Conservation (phyloP, 2,888 invertebrate species). For the Harpalus rufipes region DNA sequence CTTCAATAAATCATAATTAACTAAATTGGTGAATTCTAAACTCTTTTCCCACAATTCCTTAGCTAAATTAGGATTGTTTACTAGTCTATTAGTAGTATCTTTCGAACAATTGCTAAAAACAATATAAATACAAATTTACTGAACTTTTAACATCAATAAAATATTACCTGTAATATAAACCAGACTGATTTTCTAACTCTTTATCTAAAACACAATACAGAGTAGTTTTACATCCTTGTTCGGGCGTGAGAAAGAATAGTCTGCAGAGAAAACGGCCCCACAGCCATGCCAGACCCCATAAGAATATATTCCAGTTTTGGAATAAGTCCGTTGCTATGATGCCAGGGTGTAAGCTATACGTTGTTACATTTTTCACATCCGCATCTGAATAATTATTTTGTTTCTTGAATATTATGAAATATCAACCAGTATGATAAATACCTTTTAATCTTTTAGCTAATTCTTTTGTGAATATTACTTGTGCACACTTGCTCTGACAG, state of each 20-base stretch:
- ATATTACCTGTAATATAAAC: conserved; percentile 48
- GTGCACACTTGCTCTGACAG: conserved; percentile 85
- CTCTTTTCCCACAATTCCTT: conserved; percentile 54
- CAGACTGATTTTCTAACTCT: conserved; percentile 36
- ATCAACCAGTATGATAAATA: not conserved
- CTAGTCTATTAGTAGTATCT: not conserved
- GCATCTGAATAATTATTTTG: conserved; percentile 30
- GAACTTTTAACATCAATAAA: not conserved
- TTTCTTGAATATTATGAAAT: not conserved
- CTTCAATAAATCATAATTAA: conserved; percentile 43
- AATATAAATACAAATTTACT: not conserved
- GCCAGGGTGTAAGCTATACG: conserved; percentile 62
- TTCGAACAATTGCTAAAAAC: conserved; percentile 39
- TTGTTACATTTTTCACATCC: conserved; percentile 38
- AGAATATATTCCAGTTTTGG: conserved; percentile 9
- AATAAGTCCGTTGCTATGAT: conserved; percentile 41
- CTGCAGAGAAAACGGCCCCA: not conserved
- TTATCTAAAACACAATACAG: conserved; percentile 57
- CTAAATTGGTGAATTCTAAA: conserved; percentile 38
- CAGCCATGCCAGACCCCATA: conserved; percentile 7
- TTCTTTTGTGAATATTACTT: conserved; percentile 75
- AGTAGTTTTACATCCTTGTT: conserved; percentile 56
- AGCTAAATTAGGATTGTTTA: not conserved
- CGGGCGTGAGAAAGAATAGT: not conserved
- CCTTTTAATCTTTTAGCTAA: conserved; percentile 47